Conservation (phyloP, 2,797 vertebrate genomes). For the Cynopterus sphinx region DNA sequence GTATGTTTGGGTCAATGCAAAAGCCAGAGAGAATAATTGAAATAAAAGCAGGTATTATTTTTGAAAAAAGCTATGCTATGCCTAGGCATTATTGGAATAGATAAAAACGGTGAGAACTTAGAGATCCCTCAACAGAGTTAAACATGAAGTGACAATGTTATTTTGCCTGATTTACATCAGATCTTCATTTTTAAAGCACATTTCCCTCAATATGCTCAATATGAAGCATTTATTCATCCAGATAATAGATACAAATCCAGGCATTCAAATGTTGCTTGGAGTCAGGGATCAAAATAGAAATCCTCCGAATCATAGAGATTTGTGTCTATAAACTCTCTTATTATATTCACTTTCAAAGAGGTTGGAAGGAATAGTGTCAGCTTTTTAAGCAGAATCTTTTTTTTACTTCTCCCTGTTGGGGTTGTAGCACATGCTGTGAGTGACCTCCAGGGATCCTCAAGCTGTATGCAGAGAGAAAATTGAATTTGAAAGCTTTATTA, state of each 20-base stretch:
- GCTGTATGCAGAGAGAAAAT: conserved; percentile 86
- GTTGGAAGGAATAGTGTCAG: conserved; percentile 82
- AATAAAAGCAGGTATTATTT: conserved; percentile 64
- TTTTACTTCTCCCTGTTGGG: conserved; percentile 88
- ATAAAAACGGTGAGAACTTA: conserved; percentile 29
- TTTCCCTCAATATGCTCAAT: conserved; percentile 64
- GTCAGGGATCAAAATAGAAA: conserved; percentile 81
- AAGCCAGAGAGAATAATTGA: conserved; percentile 56
- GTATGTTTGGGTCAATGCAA: conserved; percentile 16
- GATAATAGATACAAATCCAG: conserved; percentile 77
- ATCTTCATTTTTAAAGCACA: conserved; percentile 65
- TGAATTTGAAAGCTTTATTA: conserved; percentile 90
- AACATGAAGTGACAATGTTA: conserved; percentile 71
- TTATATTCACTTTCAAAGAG: conserved; percentile 83
- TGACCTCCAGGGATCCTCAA: conserved; percentile 87
- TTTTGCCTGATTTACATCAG: conserved; percentile 72
- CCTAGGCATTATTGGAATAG: conserved; percentile 53
- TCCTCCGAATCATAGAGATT: conserved; percentile 79
- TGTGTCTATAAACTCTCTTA: conserved; percentile 81
- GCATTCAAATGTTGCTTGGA: conserved; percentile 64
- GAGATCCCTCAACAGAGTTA: conserved; percentile 64
- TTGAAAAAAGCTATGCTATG: conserved; percentile 56
- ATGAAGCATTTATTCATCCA: conserved; percentile 73
- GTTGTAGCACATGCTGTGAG: conserved; percentile 84
- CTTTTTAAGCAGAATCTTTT: conserved; percentile 87